phyloP scores from a whole-genome alignment of 2,797 vertebrate species.

The Liasis olivaceus region DNA sequence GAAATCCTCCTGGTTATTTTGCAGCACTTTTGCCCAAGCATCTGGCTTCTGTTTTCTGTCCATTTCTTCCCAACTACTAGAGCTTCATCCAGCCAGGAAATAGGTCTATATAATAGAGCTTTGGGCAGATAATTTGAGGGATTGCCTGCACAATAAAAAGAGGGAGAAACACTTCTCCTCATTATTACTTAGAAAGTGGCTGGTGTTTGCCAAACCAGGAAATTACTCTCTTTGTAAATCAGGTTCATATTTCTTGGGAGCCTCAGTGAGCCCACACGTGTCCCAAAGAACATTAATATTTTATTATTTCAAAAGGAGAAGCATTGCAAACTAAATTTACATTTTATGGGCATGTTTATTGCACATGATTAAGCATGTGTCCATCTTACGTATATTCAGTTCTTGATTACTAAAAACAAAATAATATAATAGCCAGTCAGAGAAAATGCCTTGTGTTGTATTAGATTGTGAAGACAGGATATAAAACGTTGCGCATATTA shows the following conservation, averaged over 20 bases:
- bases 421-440: background rate
- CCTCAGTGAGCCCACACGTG: background rate
- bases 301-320: background rate
- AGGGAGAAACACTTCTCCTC: background rate
- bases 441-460: background rate
- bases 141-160: too few species aligned
- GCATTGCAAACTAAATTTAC: background rate
- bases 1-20: conserved; percentile 29
- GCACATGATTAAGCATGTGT: background rate
- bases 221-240: background rate
- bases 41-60: background rate
- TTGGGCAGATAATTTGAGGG: background rate
- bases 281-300: background rate
- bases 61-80: background rate
- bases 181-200: background rate
- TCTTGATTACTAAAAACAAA: background rate
- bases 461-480: too few species aligned
- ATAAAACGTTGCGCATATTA: background rate
- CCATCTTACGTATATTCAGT: background rate
- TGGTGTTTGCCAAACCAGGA: background rate
- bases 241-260: background rate
- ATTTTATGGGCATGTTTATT: background rate
- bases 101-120: too few species aligned
- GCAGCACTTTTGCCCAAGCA: background rate
- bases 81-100: background rate